Conservation (phyloP, 2,113 vertebrate genomes). For the Entelurus aequoreus region DNA sequence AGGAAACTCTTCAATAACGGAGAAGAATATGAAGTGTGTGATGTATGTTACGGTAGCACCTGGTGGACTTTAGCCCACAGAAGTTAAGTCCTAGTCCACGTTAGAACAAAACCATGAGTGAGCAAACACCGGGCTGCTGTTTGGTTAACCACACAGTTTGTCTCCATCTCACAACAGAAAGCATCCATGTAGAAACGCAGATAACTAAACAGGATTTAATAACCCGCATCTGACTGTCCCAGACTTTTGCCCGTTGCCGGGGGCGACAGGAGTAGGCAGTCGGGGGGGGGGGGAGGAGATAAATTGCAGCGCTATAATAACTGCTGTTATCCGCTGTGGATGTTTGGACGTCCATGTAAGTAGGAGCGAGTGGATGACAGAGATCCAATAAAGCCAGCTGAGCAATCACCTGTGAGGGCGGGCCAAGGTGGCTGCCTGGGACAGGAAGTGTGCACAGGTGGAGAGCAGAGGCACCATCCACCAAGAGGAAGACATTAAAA, state of each 20-base stretch:
- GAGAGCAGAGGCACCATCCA: too few species aligned
- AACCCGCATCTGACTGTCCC: slow-evolving; percentile 20
- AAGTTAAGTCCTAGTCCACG: neutral
- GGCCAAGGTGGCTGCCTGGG: slow-evolving; percentile 6
- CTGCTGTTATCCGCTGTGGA: slow-evolving; percentile 54
- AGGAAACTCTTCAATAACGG: too few species aligned
- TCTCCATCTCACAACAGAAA: slow-evolving; percentile 6
- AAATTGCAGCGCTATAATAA: slow-evolving; percentile 54
- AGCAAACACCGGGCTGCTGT: slow-evolving; percentile 38
- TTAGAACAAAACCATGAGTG: slow-evolving; percentile 8
- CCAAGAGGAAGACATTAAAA: too few species aligned
- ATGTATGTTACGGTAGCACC: neutral
- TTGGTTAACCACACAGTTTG: slow-evolving; percentile 22
- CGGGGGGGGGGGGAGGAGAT: slow-evolving; percentile 26
- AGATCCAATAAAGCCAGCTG: slow-evolving; percentile 35
- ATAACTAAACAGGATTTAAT: slow-evolving; percentile 33
- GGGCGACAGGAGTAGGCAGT: slow-evolving; percentile 34
- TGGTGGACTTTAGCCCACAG: neutral
- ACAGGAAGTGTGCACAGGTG: neutral
- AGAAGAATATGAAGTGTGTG: too few species aligned
- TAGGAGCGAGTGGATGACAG: slow-evolving; percentile 28
- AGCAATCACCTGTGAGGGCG: slow-evolving; percentile 19
- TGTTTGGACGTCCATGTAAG: slow-evolving; percentile 63
- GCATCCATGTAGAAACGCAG: neutral
- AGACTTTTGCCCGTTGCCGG: slow-evolving; percentile 26